Evolutionary conservation across 2,888 invertebrate species (phyloP).

Genomic region (Ormyrus pomaceus): DNA sequence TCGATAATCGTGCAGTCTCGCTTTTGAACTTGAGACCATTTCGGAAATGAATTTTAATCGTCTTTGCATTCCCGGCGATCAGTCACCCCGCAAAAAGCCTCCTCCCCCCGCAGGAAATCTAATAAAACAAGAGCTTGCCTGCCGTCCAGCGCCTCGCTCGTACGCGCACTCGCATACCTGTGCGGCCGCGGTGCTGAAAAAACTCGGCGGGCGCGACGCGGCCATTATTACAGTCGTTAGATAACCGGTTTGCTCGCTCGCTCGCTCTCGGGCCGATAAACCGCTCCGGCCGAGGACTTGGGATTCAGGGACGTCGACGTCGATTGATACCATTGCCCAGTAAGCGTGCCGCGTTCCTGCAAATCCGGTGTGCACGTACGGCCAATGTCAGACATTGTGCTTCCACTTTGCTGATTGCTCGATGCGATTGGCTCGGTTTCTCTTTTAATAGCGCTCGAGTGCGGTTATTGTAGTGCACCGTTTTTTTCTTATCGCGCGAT

Average conservation of each 20-base stretch:
- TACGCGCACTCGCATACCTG: background rate
- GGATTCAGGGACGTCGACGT: constrained; percentile 8
- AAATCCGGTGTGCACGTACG: background rate
- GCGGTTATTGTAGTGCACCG: too few species aligned
- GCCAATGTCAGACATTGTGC: background rate
- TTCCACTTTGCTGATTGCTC: too few species aligned
- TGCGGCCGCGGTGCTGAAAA: too few species aligned
- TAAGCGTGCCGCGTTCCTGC: too few species aligned
- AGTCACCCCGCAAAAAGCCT: background rate
- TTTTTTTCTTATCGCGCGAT: too few species aligned
- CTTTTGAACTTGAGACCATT: too few species aligned
- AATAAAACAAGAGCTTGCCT: background rate
- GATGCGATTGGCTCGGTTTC: too few species aligned
- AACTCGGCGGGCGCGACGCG: background rate
- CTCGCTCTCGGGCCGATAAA: background rate
- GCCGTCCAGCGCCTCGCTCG: background rate
- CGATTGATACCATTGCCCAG: constrained; percentile 12
- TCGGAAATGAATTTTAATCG: too few species aligned
- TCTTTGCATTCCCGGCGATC: too few species aligned
- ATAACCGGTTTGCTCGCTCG: constrained; percentile 34
- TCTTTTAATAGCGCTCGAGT: too few species aligned
- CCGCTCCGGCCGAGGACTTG: background rate
- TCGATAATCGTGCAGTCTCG: too few species aligned
- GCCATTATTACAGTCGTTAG: constrained; percentile 42
- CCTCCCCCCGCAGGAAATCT: background rate